phyloP scores from a whole-genome alignment of 2,888 invertebrate genomes.

The Labia minor region DNA sequence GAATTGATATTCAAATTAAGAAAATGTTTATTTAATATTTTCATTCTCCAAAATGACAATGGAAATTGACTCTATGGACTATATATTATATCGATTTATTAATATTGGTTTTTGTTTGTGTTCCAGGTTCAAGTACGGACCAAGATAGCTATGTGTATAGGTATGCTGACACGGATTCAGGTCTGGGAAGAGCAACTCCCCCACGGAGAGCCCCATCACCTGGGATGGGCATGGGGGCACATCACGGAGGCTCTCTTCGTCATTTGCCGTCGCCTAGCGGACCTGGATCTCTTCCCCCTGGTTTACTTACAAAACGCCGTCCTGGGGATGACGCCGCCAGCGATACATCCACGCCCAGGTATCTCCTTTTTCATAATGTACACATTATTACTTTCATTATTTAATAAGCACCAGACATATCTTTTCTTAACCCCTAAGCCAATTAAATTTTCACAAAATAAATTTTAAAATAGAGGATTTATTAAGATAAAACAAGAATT shows the following conservation, averaged over 20 bases:
- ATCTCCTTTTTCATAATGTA: slow-evolving; percentile 30
- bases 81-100: no score
- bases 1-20: no score
- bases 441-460: no score
- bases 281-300: slow-evolving; percentile 68
- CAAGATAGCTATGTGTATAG: slow-evolving; percentile 47
- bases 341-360: slow-evolving; percentile 73
- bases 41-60: no score
- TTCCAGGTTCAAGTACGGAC: slow-evolving; percentile 45
- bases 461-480: no score
- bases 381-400: neutral
- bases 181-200: slow-evolving; percentile 76
- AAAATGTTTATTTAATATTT: no score
- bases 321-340: slow-evolving; percentile 67
- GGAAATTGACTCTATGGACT: no score
- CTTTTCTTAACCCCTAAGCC: no score
- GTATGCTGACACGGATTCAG: slow-evolving; percentile 65
- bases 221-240: slow-evolving; percentile 44
- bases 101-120: slow-evolving; percentile 3
- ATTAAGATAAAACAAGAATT: no score
- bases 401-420: neutral
- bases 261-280: slow-evolving; percentile 65
- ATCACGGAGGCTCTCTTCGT: slow-evolving; percentile 44
- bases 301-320: slow-evolving; percentile 58
- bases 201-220: slow-evolving; percentile 79